These are phyloP conservation scores for Platichthys stellatus DNA, from an alignment of 2,113 vertebrate species.

Conservation along the genomic window DNA sequence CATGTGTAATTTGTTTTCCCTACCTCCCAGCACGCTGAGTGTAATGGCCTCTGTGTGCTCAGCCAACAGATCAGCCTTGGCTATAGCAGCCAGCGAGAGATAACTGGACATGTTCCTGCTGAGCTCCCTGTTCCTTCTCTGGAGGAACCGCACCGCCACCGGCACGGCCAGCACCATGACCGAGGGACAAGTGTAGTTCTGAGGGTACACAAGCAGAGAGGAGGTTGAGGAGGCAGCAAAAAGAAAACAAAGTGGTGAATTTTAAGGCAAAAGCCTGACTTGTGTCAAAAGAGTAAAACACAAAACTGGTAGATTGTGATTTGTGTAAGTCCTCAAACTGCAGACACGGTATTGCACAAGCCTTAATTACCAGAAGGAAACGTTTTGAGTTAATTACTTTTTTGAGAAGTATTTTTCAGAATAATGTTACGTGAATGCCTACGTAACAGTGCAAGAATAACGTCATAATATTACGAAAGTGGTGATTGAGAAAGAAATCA, in stretches of 20 bases:
- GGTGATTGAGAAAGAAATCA: too few species aligned
- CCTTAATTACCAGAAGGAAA: background rate
- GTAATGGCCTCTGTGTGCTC: slow-evolving; percentile 90
- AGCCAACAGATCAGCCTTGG: slow-evolving; percentile 88
- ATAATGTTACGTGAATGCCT: too few species aligned
- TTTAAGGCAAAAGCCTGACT: background rate
- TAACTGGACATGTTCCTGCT: slow-evolving; percentile 96
- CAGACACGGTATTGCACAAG: background rate
- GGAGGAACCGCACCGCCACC: slow-evolving; percentile 93
- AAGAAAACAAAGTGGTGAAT: background rate
- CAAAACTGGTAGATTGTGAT: background rate
- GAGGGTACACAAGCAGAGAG: slow-evolving; percentile 42
- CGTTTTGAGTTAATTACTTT: too few species aligned
- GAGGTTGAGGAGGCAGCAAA: background rate
- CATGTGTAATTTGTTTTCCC: slow-evolving; percentile 8
- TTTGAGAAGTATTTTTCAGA: too few species aligned
- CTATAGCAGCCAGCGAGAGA: slow-evolving; percentile 91
- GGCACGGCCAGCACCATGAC: slow-evolving; percentile 95
- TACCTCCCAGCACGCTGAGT: slow-evolving; percentile 92
- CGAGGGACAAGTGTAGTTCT: slow-evolving; percentile 92
- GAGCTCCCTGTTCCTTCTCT: slow-evolving; percentile 89
- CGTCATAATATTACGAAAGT: too few species aligned
- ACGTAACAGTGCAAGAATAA: too few species aligned
- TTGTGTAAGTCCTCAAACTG: background rate
- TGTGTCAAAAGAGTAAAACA: background rate